Evolutionary conservation across 2,888 invertebrate genomes (phyloP), one percentile per base, ranked within the genome.

Genomic region (Eilema depressum): DNA sequence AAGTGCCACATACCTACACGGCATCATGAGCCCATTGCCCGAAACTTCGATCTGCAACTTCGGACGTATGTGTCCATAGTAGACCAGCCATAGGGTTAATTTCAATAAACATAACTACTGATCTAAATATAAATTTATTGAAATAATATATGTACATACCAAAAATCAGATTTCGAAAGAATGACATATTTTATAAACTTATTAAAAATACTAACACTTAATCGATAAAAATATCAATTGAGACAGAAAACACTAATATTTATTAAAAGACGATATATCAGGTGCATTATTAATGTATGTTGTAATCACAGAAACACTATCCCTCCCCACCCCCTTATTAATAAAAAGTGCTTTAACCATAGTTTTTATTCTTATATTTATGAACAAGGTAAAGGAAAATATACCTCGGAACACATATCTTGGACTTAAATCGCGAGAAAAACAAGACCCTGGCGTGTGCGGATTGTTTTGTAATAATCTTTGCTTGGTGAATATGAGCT

Each of bases 71-170:
- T 14, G 12, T 37, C 14, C 37, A 14, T 37, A 1, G 41, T 41
- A 17, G 17, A 7, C 1, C 26, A 1, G 26, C 12, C 17, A 1
- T 0, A 4, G 25, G 17, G 17, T 2, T 25, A 0, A 59, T 25
- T 25, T 59, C 14, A 59, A 59, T 17, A 59, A 59, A 1, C 17
- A 59, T 26, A 26, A 59, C 4, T 17, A 26, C 28, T 8, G 25
- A 59, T 59, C 59, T 59, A 59, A 26, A 17, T 26, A 59, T 59
- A 25, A 26, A 26, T 59, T 59, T 59, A 59, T 59, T 59, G 59
- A 59, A 25, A 26, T 28, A 59, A 59, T 17, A 59, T 28, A 17
- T 20, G 7, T 28, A 59, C 26, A 59, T n/a, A 53, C 8, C 59
- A 26, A 59, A n/a, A 59, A 28, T 17, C 59, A 59, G 17, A 59